Percentiles rank a stretch among this genome's conserved stretches.
phyloP scores from a whole-genome alignment of 23 tunicate genomes.

The Styela clava region DNA sequence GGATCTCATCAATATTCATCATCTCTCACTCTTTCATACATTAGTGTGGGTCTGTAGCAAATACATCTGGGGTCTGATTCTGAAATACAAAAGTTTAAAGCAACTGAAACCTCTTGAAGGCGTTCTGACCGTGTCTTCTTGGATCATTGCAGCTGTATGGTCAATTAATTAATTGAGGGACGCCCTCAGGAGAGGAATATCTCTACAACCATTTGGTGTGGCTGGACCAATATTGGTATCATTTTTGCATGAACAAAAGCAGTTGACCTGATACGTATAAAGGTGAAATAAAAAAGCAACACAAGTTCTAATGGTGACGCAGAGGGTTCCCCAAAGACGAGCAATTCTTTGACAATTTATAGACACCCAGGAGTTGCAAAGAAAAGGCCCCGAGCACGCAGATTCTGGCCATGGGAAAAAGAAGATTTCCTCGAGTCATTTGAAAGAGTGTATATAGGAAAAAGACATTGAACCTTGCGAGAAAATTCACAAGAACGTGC shows the following conservation, averaged over 20 bases:
- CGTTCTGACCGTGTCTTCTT: background rate
- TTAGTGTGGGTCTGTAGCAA: constrained; percentile 12
- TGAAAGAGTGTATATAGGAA: background rate
- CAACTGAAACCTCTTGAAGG: background rate
- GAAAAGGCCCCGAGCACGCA: no score
- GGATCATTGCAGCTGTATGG: constrained; percentile 34
- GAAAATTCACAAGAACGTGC: background rate
- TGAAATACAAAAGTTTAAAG: background rate
- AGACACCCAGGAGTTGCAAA: no score
- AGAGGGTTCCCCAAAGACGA: no score
- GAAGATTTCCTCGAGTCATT: background rate
- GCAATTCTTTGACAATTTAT: no score
- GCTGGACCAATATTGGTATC: constrained; percentile 6
- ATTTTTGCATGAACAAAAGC: background rate
- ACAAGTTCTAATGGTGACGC: no score
- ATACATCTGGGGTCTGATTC: background rate
- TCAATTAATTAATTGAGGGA: constrained; percentile 43
- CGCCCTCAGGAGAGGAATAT: constrained; percentile 43
- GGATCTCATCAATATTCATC: constrained; percentile 23
- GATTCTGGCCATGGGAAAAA: background rate
- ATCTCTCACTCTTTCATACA: constrained; percentile 40
- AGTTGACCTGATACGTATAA: no score
- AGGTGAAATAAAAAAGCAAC: no score
- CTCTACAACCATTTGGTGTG: constrained; percentile 31
- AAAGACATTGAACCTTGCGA: constrained; percentile 1